These are phyloP conservation scores for Tyto alba DNA, from an alignment of 2,113 vertebrate species.

Conservation along the genomic window DNA sequence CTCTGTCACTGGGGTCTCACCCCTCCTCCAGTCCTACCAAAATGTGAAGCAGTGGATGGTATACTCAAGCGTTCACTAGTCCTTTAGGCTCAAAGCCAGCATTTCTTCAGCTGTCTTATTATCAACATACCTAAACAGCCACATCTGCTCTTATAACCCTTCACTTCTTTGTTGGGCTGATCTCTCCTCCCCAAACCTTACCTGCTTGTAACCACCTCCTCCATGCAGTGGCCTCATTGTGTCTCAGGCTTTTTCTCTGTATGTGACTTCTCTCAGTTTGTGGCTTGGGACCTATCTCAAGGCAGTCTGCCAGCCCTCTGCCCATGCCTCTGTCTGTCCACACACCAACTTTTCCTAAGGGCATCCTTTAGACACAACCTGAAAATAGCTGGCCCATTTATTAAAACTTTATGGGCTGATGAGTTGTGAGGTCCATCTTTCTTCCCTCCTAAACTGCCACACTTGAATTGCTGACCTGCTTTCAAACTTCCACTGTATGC, in stretches of 20 bases:
- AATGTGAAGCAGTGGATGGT: background rate
- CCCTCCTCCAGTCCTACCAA: background rate
- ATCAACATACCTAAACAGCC: background rate
- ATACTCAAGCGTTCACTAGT: background rate
- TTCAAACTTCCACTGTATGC: background rate
- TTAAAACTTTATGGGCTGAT: background rate
- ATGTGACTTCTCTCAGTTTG: background rate
- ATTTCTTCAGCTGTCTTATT: background rate
- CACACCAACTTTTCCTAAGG: background rate
- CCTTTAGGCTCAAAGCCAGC: background rate
- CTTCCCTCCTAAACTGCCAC: background rate
- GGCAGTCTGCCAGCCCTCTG: background rate
- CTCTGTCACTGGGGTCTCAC: background rate
- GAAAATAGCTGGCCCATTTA: background rate
- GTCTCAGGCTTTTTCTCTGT: background rate
- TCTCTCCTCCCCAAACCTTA: fast-evolving
- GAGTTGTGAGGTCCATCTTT: background rate
- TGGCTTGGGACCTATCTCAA: background rate
- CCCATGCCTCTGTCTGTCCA: background rate
- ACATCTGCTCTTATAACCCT: background rate
- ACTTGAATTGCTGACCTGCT: background rate
- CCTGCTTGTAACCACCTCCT: background rate
- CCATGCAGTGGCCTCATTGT: background rate
- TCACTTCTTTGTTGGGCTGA: background rate
- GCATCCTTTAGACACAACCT: background rate